Conservation (phyloP, 2,888 invertebrate genomes). For the Volucella inanis region DNA sequence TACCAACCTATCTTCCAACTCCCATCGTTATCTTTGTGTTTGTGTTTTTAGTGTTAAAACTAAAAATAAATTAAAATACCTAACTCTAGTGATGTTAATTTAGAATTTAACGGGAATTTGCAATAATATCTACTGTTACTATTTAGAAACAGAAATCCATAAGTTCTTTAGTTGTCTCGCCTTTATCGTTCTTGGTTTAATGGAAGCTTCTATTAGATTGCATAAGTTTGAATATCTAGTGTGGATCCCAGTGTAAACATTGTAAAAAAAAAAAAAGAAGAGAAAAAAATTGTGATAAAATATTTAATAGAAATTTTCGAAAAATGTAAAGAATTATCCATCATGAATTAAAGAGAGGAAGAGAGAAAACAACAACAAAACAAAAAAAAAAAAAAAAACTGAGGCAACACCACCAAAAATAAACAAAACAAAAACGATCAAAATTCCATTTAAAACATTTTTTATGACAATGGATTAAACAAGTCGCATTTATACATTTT, state of each 20-base stretch:
- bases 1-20: no score
- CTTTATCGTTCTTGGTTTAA: slow-evolving; percentile 12
- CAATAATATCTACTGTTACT: slow-evolving; percentile 55
- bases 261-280: not conserved
- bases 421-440: slow-evolving; percentile 10
- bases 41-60: slow-evolving; percentile 32
- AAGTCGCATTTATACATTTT: slow-evolving; percentile 12
- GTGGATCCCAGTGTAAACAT: slow-evolving; percentile 60
- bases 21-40: slow-evolving; percentile 36
- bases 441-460: slow-evolving; percentile 56
- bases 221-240: slow-evolving; percentile 44
- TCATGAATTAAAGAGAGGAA: not conserved
- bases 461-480: slow-evolving; percentile 59
- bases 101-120: slow-evolving; percentile 50
- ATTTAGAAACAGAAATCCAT: slow-evolving; percentile 3
- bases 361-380: slow-evolving; percentile 1
- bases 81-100: slow-evolving; percentile 41
- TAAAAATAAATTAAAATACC: slow-evolving; percentile 24
- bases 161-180: not conserved
- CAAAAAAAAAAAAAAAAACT: slow-evolving; percentile 13
- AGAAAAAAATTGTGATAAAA: slow-evolving; percentile 40
- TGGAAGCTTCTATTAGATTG: slow-evolving; percentile 56
- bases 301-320: not conserved
- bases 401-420: slow-evolving; percentile 5
- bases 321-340: not conserved